phyloP scores from a whole-genome alignment of 2,113 vertebrate species.

The Cyanoramphus novaezelandiae region DNA sequence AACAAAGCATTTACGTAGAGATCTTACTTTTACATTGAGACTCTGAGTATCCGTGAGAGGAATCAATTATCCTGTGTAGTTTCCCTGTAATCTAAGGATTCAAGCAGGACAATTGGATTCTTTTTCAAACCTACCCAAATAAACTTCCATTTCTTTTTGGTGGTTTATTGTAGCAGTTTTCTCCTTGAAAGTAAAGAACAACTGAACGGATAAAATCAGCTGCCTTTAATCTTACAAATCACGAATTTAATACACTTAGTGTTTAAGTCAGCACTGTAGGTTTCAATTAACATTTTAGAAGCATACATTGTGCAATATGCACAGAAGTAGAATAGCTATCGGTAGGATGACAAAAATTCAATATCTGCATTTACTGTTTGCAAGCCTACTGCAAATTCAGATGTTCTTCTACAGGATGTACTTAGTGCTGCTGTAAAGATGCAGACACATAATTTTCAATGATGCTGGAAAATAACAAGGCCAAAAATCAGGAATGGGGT shows the following conservation, averaged over 20 bases:
- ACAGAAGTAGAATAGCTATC: not conserved
- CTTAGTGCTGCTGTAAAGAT: not conserved
- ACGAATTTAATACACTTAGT: not conserved
- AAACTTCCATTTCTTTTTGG: not conserved
- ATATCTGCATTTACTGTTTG: not conserved
- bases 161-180: not conserved
- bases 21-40: not conserved
- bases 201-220: not conserved
- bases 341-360: constrained; percentile 16
- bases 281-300: constrained; percentile 20
- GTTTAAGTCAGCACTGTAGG: constrained; percentile 2
- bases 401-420: not conserved
- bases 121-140: not conserved
- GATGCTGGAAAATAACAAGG: not conserved
- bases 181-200: constrained; percentile 11
- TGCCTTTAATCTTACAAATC: not conserved
- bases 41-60: not conserved
- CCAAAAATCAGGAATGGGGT: not conserved
- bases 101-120: not conserved
- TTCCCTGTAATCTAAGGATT: not conserved
- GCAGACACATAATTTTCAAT: not conserved
- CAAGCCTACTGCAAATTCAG: not conserved
- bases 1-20: not conserved
- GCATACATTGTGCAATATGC: not conserved
- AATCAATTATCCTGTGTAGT: not conserved